Evolutionary conservation across 2,113 vertebrate species (phyloP), one percentile per base, ranked within the genome.

Genomic region (Marmota flaviventris): DNA sequence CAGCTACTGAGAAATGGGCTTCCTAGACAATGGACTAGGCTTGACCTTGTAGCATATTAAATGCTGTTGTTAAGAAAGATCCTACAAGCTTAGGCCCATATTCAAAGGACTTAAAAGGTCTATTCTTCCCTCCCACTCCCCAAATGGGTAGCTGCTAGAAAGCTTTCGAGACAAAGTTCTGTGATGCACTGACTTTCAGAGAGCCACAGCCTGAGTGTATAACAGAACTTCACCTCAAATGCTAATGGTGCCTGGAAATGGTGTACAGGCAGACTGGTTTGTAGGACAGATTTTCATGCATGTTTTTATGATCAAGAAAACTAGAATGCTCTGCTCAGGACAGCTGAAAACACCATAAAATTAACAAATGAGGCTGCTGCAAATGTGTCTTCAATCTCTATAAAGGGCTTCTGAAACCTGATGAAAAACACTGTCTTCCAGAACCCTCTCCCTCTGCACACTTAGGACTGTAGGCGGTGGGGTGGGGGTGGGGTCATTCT

Each of bases 141-240:
- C 34, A 93, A 95, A 96, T 58, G 90, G 84, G 92, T 61, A 96
- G 98, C 93, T 76, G 98, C 97, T 97, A 90, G 96, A 97, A 97
- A 98, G 98, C 98, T 98, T 98, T 98, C 98, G 98, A 99, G 98
- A 98, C 98, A 98, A 99, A 99, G 99, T 99, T 99, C 99, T 99
- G 99, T 99, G 98, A 99, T 99, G 99, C 99, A 99, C 99, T 99
- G 99, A 99, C 99, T 98, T 98, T 98, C 97, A 97, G 82, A 93
- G 98, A 99, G 98, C 98, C 98, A 98, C 99, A 99, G 99, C 98
- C 99, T 96, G 98, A 99, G 99, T 99, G 99, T 99, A 99, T 98
- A 97, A 99, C 99, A 99, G 98, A 99, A 99, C 99, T 99, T 98
- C 98, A 98, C 98, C 98, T 98, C 98, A 98, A 98, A 98, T 93